Conservation (phyloP, 2,888 invertebrate species). For the Pollenia angustigena region DNA sequence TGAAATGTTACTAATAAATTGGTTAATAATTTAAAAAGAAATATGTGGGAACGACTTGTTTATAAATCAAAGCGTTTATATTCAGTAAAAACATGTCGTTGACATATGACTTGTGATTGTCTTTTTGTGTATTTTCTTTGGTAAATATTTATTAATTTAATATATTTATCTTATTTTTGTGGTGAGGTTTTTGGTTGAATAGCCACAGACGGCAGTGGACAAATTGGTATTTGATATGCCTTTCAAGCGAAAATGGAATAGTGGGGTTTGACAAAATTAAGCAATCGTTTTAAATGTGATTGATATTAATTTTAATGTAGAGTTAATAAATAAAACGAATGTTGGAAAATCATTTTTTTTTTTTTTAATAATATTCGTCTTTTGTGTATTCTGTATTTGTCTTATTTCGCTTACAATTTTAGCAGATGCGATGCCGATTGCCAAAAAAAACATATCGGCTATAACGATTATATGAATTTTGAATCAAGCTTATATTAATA, state of each 20-base stretch:
- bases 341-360: no score
- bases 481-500: no score
- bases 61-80: slow-evolving; percentile 38
- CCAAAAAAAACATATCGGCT: no score
- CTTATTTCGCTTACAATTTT: no score
- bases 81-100: slow-evolving; percentile 27
- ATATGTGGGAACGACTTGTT: slow-evolving; percentile 17
- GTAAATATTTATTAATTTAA: slow-evolving; percentile 39
- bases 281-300: slow-evolving; percentile 12
- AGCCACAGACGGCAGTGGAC: slow-evolving; percentile 1
- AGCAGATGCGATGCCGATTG: no score
- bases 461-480: no score
- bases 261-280: neutral
- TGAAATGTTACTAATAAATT: slow-evolving; percentile 57
- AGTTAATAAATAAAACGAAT: no score
- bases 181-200: neutral
- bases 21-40: slow-evolving; percentile 61
- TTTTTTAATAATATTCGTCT: no score
- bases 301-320: no score
- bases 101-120: slow-evolving; percentile 33
- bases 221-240: slow-evolving; percentile 28
- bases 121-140: neutral
- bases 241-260: neutral
- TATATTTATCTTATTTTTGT: slow-evolving; percentile 22
- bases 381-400: no score